Base-by-base conservation (phyloP, 2,113 vertebrate genomes). In the Chionomys nivalis region DNA sequence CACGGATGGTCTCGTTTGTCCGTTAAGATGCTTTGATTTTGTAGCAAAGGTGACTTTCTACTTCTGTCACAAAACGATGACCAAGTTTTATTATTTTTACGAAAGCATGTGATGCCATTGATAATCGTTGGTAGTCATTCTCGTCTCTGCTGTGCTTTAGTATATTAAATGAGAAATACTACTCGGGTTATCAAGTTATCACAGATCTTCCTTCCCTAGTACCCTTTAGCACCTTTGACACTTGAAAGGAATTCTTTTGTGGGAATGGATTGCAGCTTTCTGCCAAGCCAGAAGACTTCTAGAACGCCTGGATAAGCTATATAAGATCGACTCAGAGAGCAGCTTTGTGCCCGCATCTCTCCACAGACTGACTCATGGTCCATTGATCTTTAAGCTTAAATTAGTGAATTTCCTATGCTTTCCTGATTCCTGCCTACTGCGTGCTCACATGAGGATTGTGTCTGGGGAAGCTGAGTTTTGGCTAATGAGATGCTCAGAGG, bases 1-100 rank as follows among this genome's bases (percentile, higher is more conserved):
- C 39, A 7, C 94, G 11, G n/a, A 26, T 79, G 36, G 10, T 66
- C 49, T 83, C 75, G 79, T 96, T 82, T 83, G 76, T 94, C 63
- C 31, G 33, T 87, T 68, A 68, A 95, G n/a, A 95, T 49, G 63
- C 68, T 87, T 70, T 73, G 36, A 87, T 93, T 49, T 39, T 92
- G 11, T 66, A 49, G 89, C 66, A 86, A 72, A 81, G 70, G 58
- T 90, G 63, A 90, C 58, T 81, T 94, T 49, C 36, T 8, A 39
- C 85, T 33, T 66, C 39, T 79, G 52, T 79, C 66, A 73, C 63
- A 73, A 81, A 96, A 66, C 93, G 14, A 63, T 88, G 58, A 85
- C 24, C 92, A 81, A 36, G 76, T 61, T 90, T 70, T 78, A 65
- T 47, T 90, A 12, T 47, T 89, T 78, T 77, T 70, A 79, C 28